A percentile compares a stretch with the other conserved stretches of the same genome.
These are phyloP conservation scores for Ylistrum balloti DNA, from an alignment of 1,140 invertebrate genomes.

Conservation along the genomic window DNA sequence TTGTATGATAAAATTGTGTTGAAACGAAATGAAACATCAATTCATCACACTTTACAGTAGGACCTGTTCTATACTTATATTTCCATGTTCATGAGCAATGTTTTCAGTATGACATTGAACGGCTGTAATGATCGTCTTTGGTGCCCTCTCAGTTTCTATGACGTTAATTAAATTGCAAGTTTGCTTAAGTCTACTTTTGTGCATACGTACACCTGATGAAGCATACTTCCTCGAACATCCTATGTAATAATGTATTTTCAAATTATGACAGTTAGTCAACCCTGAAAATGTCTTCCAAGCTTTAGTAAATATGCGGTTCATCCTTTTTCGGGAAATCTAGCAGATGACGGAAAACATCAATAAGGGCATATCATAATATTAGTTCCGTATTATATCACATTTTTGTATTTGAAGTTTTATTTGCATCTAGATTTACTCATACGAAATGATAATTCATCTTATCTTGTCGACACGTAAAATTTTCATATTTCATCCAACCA, in stretches of 20 bases:
- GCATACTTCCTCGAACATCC: neutral
- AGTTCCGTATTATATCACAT: neutral
- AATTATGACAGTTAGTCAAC: neutral
- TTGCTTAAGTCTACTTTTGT: neutral
- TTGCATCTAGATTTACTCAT: too few species aligned
- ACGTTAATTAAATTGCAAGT: too few species aligned
- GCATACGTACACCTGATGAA: neutral
- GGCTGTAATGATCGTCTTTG: too few species aligned
- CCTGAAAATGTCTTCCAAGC: constrained; percentile 3
- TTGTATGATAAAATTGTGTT: too few species aligned
- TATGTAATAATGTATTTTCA: neutral
- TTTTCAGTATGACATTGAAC: neutral
- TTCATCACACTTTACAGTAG: too few species aligned
- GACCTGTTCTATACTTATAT: too few species aligned
- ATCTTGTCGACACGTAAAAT: too few species aligned
- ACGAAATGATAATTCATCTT: too few species aligned
- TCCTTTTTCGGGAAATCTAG: neutral
- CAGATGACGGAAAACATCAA: neutral
- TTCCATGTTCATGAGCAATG: too few species aligned
- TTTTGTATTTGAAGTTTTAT: neutral
- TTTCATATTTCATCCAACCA: too few species aligned
- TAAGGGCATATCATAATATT: neutral
- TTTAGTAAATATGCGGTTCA: neutral
- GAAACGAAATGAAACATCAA: too few species aligned
- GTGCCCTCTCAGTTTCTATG: too few species aligned